Conservation (phyloP, 2,797 vertebrate species). For the Fistularia tabacaria region DNA sequence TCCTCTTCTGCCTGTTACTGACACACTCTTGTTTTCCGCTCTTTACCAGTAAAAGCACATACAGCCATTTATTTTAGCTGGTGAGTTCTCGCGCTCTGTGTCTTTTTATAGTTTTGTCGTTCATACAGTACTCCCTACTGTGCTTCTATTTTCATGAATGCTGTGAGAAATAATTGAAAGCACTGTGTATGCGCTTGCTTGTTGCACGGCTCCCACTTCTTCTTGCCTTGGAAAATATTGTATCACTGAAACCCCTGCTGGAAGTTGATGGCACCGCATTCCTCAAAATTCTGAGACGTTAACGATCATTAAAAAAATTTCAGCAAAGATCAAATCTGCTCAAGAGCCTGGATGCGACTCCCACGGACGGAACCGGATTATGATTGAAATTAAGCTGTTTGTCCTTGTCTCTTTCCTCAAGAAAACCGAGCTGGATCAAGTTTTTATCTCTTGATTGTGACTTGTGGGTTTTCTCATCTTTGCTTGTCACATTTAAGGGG, state of each 20-base stretch:
- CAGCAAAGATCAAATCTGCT: slow-evolving; percentile 57
- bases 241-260: slow-evolving; percentile 64
- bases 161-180: slow-evolving; percentile 76
- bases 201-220: slow-evolving; percentile 61
- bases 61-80: slow-evolving; percentile 51
- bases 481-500: slow-evolving; percentile 9
- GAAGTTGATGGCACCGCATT: slow-evolving; percentile 53
- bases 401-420: slow-evolving; percentile 39
- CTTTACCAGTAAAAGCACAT: slow-evolving; percentile 30
- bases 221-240: slow-evolving; percentile 68
- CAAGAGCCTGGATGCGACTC: slow-evolving; percentile 33
- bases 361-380: slow-evolving; percentile 38
- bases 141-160: slow-evolving; percentile 70
- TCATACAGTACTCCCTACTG: slow-evolving; percentile 62
- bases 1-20: slow-evolving; percentile 19
- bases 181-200: slow-evolving; percentile 49
- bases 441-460: slow-evolving; percentile 4
- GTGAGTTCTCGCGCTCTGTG: slow-evolving; percentile 55
- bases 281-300: slow-evolving; percentile 56
- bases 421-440: slow-evolving; percentile 29
- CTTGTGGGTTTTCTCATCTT: slow-evolving; percentile 8
- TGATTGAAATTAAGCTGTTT: slow-evolving; percentile 40
- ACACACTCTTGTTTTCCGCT: slow-evolving; percentile 25
- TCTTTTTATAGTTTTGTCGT: slow-evolving; percentile 70
- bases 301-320: slow-evolving; percentile 48